Percentiles rank a stretch among this genome's conserved stretches.
Evolutionary conservation across 2,888 invertebrate genomes (phyloP).

Genomic region (Erannis defoliaria): DNA sequence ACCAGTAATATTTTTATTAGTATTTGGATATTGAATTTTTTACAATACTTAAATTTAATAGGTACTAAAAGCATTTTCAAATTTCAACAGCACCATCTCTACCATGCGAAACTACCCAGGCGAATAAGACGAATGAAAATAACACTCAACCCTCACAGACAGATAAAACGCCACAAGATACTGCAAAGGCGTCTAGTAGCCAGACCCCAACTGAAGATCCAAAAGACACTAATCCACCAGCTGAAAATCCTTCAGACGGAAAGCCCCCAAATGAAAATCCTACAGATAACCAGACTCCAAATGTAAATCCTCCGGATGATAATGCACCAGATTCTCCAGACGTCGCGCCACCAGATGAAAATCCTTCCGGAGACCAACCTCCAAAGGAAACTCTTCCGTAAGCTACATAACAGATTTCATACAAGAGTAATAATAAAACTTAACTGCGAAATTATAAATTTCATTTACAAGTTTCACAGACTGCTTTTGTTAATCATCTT

Average conservation of each 20-base stretch:
- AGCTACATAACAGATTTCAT: neutral
- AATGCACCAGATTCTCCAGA: neutral
- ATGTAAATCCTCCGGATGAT: neutral
- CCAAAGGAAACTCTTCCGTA: neutral
- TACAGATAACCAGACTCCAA: neutral
- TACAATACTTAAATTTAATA: neutral
- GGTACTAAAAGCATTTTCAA: neutral
- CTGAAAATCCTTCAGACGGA: neutral
- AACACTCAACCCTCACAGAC: neutral
- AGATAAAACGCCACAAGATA: neutral
- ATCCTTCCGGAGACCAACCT: neutral
- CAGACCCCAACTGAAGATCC: neutral
- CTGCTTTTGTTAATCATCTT: neutral
- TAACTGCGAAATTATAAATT: no score
- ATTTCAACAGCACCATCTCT: neutral
- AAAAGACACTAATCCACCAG: neutral
- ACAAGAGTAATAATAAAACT: no score
- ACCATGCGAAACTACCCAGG: neutral
- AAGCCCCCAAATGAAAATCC: neutral
- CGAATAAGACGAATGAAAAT: neutral
- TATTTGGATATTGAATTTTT: no score
- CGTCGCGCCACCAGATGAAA: neutral
- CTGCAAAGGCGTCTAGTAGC: neutral
- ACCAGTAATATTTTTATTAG: no score
- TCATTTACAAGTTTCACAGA: neutral